phyloP scores from a whole-genome alignment of 2,113 vertebrate genomes.

The Dipodomys spectabilis region DNA sequence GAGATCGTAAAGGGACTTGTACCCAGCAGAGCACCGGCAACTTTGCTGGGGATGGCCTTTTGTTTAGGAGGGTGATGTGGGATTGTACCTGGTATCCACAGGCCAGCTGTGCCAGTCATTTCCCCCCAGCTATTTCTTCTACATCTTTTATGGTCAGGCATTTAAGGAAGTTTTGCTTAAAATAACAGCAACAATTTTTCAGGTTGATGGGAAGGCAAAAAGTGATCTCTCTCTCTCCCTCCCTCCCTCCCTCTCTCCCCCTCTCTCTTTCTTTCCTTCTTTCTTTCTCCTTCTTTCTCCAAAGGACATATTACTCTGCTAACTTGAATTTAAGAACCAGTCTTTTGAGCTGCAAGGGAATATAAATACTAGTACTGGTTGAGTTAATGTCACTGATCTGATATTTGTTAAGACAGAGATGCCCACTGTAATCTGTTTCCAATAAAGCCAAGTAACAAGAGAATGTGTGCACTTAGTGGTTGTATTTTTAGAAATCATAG shows the following conservation, averaged over 20 bases:
- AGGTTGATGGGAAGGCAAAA: neutral
- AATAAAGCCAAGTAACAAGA: conserved; percentile 75
- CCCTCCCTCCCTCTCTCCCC: neutral
- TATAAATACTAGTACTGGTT: neutral
- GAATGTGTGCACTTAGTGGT: conserved; percentile 61
- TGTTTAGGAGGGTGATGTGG: neutral
- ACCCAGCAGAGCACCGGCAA: neutral
- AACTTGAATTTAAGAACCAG: neutral
- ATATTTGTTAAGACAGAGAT: conserved; percentile 72
- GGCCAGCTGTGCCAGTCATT: fast-evolving
- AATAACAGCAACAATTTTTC: neutral
- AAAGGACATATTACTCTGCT: conserved; percentile 45
- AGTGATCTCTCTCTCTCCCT: neutral
- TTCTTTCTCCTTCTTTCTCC: neutral
- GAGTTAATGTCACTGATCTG: conserved; percentile 68
- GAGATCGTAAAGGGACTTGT: neutral
- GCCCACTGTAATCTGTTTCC: conserved; percentile 77
- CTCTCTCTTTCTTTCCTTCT: neutral
- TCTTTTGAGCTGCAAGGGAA: conserved; percentile 28
- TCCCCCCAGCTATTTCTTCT: neutral
- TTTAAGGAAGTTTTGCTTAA: conserved; percentile 15
- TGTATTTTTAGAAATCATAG: conserved; percentile 70
- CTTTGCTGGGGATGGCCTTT: conserved; percentile 42
- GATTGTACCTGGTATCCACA: neutral
- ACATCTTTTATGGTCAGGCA: neutral